phyloP scores from a whole-genome alignment of 2,797 vertebrate genomes.

The Lindbergichthys nudifrons region DNA sequence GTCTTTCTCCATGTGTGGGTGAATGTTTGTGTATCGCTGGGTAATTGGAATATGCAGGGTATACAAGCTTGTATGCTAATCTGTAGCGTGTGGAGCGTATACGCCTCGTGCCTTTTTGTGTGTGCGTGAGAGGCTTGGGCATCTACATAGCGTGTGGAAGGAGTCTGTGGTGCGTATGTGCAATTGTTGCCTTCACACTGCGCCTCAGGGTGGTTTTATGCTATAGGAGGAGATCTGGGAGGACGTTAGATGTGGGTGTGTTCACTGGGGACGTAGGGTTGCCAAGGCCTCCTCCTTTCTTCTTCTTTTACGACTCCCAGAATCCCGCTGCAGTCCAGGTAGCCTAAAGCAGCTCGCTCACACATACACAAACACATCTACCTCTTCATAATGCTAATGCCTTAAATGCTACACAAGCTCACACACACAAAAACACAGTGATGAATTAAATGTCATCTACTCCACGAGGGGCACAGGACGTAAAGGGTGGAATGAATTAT shows the following conservation, averaged over 20 bases:
- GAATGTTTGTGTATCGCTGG: constrained; percentile 23
- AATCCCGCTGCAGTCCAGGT: constrained; percentile 13
- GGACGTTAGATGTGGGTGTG: constrained; percentile 9
- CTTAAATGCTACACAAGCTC: constrained; percentile 22
- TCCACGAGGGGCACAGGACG: constrained; percentile 15
- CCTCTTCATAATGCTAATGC: constrained; percentile 28
- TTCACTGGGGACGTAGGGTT: constrained; percentile 28
- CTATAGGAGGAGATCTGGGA: constrained; percentile 43
- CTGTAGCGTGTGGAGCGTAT: constrained; percentile 13
- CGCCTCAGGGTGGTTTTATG: constrained; percentile 32
- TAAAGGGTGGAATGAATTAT: constrained; percentile 37
- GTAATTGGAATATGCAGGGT: constrained; percentile 31
- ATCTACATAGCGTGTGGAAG: constrained; percentile 21
- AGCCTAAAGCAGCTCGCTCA: constrained; percentile 31
- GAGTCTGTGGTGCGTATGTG: constrained; percentile 10
- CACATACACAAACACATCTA: neutral
- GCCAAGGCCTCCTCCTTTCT: constrained; percentile 13
- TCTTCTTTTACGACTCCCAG: constrained; percentile 24
- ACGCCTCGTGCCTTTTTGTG: constrained; percentile 10
- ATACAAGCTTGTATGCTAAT: constrained; percentile 42
- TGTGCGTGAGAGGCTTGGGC: neutral
- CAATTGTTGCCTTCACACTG: neutral
- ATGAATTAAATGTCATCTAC: constrained; percentile 50
- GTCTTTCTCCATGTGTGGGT: constrained; percentile 11
- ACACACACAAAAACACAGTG: constrained; percentile 20